Evolutionary conservation across 2,797 vertebrate genomes (phyloP), one percentile per base, ranked within the genome.

Genomic region (Anguilla pacifica): DNA sequence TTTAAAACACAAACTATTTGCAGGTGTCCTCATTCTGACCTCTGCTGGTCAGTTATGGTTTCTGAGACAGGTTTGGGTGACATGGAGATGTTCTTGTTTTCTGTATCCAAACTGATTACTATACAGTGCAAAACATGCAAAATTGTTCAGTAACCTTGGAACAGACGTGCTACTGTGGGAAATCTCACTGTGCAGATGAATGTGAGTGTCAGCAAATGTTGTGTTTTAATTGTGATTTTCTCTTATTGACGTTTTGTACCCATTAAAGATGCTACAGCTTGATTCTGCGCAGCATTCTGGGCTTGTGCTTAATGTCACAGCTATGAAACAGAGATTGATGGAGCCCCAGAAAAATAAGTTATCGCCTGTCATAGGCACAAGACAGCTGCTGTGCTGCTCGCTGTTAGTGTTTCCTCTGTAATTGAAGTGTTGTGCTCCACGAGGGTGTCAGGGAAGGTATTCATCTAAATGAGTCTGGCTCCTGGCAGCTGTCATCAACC

Each of bases 241-340:
- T 46, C 43, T 82, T 46, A 25, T 46, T 51, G 79, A n/a, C 15
- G 22, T 49, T 82, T 82, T 39, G 31, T 39, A 51, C 79, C 9
- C 46, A 51, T 43, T 46, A 51, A 43, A 49, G 46, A 82, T 22
- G 79, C 25, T n/a, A 6, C 39, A 81, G 43, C 39, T 81, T 49
- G 15, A 79, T 79, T 25, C 46, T 49, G 79, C 25, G 2, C 7
- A 13, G 4, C 39, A 46, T 79, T 79, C 11, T 51, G 22, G 79
- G 79, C 79, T n/a, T 51, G 25, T n/a, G 46, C 46, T 82, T 22
- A n/a, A 82, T 82, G 46, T 25, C 43, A 82, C 67, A 7, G 67
- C 87, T 57, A 35, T 19, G 87, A 43, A 84, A n/a, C 28, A n/a
- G 83, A 84, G 87, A 72, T 77, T 84, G 31, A 74, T 87, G 87